Evolutionary conservation across 2,113 vertebrate species (phyloP).

Genomic region (Speoplatyrhinus poulsoni): DNA sequence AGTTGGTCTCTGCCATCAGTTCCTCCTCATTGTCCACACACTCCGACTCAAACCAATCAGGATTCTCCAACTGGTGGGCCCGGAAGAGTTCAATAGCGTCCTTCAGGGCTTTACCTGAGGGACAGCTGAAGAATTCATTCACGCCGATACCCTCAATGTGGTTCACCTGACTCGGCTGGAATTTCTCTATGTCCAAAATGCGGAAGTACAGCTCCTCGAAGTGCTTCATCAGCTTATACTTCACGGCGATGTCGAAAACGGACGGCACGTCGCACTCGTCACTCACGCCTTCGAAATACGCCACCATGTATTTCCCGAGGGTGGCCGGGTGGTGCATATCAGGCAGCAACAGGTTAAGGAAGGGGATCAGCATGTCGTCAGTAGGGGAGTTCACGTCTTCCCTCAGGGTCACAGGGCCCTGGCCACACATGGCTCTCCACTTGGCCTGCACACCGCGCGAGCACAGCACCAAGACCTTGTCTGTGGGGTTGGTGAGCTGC

Average conservation of each 20-base stretch:
- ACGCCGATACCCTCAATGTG: constrained; percentile 78
- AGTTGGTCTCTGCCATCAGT: constrained; percentile 30
- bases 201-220: constrained; percentile 93
- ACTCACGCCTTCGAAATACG: constrained; percentile 89
- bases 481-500: constrained; percentile 77
- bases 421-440: constrained; percentile 88
- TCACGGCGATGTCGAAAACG: constrained; percentile 82
- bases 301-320: constrained; percentile 88
- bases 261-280: constrained; percentile 82
- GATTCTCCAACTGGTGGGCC: constrained; percentile 78
- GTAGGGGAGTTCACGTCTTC: constrained; percentile 80
- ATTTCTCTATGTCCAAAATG: constrained; percentile 89
- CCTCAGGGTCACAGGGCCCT: constrained; percentile 69
- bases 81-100: constrained; percentile 82
- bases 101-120: constrained; percentile 80
- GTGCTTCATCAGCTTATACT: constrained; percentile 88
- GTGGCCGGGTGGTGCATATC: constrained; percentile 86
- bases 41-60: constrained; percentile 88
- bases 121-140: constrained; percentile 78
- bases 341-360: constrained; percentile 87
- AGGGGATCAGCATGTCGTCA: constrained; percentile 88
- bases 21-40: constrained; percentile 68
- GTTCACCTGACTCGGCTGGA: constrained; percentile 82
- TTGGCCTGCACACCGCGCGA: constrained; percentile 90
- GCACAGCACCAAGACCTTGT: constrained; percentile 90